A percentile compares a stretch with the other conserved stretches of the same genome.
phyloP scores from a whole-genome alignment of 2,888 invertebrate genomes.

The Xanthorhoe spadicearia region DNA sequence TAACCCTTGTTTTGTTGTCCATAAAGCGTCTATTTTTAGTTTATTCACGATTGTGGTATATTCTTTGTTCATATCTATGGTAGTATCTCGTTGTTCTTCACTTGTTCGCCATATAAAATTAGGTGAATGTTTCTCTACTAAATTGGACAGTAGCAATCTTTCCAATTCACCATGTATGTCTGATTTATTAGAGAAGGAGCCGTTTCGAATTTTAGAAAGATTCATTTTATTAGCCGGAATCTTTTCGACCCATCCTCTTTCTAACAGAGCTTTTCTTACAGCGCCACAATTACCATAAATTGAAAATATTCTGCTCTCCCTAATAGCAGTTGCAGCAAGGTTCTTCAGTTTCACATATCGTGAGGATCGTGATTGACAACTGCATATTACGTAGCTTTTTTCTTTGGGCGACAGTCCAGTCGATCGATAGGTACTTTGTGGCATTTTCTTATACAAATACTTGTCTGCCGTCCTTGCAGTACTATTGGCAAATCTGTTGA shows the following conservation, averaged over 20 bases:
- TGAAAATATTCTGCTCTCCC: conserved; percentile 81
- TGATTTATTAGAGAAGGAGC: conserved; percentile 52
- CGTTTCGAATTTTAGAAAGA: conserved; percentile 65
- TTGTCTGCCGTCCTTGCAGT: conserved; percentile 32
- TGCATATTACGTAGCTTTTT: conserved; percentile 66
- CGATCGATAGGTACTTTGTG: conserved; percentile 43
- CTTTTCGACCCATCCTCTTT: conserved; percentile 91
- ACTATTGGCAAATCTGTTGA: conserved; percentile 51
- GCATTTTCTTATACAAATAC: conserved; percentile 32
- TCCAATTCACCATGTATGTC: conserved; percentile 67
- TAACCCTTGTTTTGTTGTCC: conserved; percentile 78
- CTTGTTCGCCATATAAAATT: conserved; percentile 73
- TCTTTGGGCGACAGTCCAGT: conserved; percentile 70
- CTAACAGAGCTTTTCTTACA: conserved; percentile 84
- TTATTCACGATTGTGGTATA: conserved; percentile 66
- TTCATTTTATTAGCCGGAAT: conserved; percentile 73
- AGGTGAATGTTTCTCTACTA: conserved; percentile 66
- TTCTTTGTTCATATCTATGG: conserved; percentile 60
- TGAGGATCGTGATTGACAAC: conserved; percentile 60
- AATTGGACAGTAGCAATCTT: conserved; percentile 70
- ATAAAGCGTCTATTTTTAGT: conserved; percentile 66
- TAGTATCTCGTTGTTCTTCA: conserved; percentile 52
- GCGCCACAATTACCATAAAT: conserved; percentile 80
- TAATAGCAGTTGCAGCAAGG: conserved; percentile 77
- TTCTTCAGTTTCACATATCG: conserved; percentile 69